These are phyloP conservation scores for Nothoprocta pentlandii DNA, from an alignment of 2,113 vertebrate species.

Conservation along the genomic window DNA sequence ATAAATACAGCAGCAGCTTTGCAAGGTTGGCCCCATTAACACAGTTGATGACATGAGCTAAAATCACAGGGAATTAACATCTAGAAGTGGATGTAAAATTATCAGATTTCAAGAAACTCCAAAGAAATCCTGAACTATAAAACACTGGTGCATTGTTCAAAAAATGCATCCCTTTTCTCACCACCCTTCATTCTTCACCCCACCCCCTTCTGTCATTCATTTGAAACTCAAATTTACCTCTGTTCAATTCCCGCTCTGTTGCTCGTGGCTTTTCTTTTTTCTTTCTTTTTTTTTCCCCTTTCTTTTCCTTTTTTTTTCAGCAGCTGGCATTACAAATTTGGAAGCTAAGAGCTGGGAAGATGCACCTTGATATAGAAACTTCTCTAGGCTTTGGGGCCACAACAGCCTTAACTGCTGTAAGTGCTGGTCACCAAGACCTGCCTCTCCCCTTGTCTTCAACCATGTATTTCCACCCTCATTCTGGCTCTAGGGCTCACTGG, in stretches of 20 bases:
- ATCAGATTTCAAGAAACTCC: background rate
- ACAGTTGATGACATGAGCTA: background rate
- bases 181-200: background rate
- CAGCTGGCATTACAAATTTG: background rate
- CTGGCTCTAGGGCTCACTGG: background rate
- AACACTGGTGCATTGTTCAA: background rate
- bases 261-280: background rate
- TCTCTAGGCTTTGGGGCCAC: background rate
- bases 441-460: no score
- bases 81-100: slow-evolving; percentile 1
- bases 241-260: background rate
- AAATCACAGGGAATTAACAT: background rate
- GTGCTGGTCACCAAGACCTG: no score
- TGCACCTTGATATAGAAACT: background rate
- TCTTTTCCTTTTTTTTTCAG: background rate
- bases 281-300: no score
- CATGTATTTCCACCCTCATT: background rate
- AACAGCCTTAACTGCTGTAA: background rate
- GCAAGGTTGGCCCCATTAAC: background rate
- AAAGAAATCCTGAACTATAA: background rate
- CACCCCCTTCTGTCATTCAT: background rate
- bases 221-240: slow-evolving; percentile 40
- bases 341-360: background rate
- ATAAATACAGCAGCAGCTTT: slow-evolving; percentile 7
- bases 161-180: background rate